Evolutionary conservation across 1,140 invertebrate species (phyloP).

Genomic region (Matsumurasca onukii): DNA sequence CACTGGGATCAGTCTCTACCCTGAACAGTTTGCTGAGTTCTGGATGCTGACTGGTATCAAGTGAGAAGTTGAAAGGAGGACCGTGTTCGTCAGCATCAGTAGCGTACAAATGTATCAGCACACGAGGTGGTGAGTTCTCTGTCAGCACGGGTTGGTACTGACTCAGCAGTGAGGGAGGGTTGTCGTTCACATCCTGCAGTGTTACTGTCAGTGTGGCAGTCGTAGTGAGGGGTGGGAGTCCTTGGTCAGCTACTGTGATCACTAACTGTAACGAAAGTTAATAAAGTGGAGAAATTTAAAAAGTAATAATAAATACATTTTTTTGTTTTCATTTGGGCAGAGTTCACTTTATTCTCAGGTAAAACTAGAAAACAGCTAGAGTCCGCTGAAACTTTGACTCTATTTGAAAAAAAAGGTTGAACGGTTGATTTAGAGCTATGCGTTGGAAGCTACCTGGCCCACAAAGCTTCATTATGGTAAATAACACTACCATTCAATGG

Average conservation of each 20-base stretch:
- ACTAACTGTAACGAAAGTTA: too few relatives aligned
- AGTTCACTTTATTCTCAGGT: too few relatives aligned
- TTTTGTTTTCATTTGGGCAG: too few relatives aligned
- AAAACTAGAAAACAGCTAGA: too few relatives aligned
- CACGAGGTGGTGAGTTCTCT: neutral
- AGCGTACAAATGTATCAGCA: slow-evolving; percentile 50
- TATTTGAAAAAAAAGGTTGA: too few relatives aligned
- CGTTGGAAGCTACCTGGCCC: too few relatives aligned
- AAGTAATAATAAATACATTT: too few relatives aligned
- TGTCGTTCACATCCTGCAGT: slow-evolving; percentile 95
- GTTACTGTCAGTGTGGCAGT: slow-evolving; percentile 93
- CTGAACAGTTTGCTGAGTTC: slow-evolving; percentile 88
- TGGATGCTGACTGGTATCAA: slow-evolving; percentile 88
- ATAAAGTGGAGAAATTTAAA: too few relatives aligned
- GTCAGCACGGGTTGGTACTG: neutral
- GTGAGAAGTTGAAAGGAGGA: slow-evolving; percentile 88
- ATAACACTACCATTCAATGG: too few relatives aligned
- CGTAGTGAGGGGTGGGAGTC: slow-evolving; percentile 88
- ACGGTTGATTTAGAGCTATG: too few relatives aligned
- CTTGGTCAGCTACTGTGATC: slow-evolving; percentile 93
- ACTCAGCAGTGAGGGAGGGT: slow-evolving; percentile 76
- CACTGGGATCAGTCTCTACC: slow-evolving; percentile 90
- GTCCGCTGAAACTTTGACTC: too few relatives aligned
- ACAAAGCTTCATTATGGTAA: too few relatives aligned
- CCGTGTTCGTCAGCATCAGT: slow-evolving; percentile 95